A percentile compares a stretch with the other conserved stretches of the same genome.
Evolutionary conservation across 2,797 vertebrate species (phyloP).

Genomic region (Schizothorax lantsangensis): DNA sequence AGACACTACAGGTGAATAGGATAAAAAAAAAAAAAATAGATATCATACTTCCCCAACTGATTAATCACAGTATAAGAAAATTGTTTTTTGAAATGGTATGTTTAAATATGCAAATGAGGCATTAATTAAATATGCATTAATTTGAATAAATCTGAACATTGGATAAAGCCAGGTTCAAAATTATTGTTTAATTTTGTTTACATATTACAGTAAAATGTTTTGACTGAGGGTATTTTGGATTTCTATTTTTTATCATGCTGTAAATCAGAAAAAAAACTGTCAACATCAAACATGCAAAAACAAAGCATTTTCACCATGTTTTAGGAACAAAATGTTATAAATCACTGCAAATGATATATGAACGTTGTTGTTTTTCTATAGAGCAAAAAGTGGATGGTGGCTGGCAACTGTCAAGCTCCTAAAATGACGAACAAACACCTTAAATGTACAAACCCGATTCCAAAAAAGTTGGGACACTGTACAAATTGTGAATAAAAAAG

Average conservation of each 20-base stretch:
- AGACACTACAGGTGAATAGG: not conserved
- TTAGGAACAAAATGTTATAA: not conserved
- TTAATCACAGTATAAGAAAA: not conserved
- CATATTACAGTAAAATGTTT: not conserved
- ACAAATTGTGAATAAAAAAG: no score
- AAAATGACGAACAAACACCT: not conserved
- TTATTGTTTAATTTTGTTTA: not conserved
- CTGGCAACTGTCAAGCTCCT: not conserved
- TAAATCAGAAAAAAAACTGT: not conserved
- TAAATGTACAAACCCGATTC: no score
- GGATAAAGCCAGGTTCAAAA: not conserved
- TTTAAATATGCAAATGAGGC: not conserved
- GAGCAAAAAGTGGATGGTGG: not conserved
- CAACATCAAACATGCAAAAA: no score
- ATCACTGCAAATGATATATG: not conserved
- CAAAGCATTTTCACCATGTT: not conserved
- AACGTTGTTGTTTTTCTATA: not conserved
- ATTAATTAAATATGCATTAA: not conserved
- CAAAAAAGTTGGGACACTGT: no score
- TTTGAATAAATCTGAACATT: not conserved
- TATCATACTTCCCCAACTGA: not conserved
- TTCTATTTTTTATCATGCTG: not conserved
- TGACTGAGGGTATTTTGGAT: not conserved
- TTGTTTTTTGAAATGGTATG: not conserved
- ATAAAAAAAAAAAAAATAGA: not conserved